Evolutionary conservation across 1,140 invertebrate genomes (phyloP).

Genomic region (Ips nitidus): DNA sequence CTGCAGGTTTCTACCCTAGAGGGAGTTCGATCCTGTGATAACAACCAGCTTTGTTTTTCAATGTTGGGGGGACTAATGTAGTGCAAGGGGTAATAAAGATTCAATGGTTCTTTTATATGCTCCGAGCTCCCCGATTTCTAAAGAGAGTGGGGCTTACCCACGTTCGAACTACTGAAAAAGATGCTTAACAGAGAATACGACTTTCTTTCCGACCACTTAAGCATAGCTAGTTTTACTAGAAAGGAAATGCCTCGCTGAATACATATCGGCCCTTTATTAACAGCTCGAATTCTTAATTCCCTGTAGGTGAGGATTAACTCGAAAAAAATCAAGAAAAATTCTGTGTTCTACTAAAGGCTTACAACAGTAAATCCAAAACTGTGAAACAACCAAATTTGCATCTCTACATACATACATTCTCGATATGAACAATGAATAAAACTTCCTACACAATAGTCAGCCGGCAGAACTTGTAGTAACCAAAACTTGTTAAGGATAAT

Average conservation of each 20-base stretch:
- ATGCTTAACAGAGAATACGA: constrained; percentile 36
- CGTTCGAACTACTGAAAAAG: constrained; percentile 35
- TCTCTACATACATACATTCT: constrained; percentile 13
- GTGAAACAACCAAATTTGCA: constrained; percentile 8
- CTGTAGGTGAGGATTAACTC: background rate
- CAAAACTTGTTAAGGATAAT: constrained; percentile 32
- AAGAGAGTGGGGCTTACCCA: constrained; percentile 30
- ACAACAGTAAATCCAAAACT: constrained; percentile 3
- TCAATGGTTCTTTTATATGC: constrained; percentile 38
- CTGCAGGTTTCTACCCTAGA: too few species aligned
- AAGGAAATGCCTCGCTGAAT: constrained; percentile 28
- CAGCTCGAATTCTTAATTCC: background rate
- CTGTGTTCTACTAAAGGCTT: background rate
- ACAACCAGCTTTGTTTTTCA: constrained; percentile 34
- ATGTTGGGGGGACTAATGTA: constrained; percentile 33
- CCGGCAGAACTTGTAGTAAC: constrained; percentile 22
- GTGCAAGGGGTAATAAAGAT: constrained; percentile 35
- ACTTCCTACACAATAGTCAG: constrained; percentile 23
- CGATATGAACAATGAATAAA: constrained; percentile 27
- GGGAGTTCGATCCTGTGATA: constrained; percentile 19
- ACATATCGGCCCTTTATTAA: constrained; percentile 24
- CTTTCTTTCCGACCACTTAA: constrained; percentile 36
- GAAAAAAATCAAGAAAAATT: too few species aligned
- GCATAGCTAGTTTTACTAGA: constrained; percentile 34
- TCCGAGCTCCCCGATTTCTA: constrained; percentile 30